A percentile compares a stretch with the other conserved stretches of the same genome.
These are phyloP conservation scores for Tachyglossus aculeatus DNA, from an alignment of 2,797 vertebrate species.

Conservation along the genomic window DNA sequence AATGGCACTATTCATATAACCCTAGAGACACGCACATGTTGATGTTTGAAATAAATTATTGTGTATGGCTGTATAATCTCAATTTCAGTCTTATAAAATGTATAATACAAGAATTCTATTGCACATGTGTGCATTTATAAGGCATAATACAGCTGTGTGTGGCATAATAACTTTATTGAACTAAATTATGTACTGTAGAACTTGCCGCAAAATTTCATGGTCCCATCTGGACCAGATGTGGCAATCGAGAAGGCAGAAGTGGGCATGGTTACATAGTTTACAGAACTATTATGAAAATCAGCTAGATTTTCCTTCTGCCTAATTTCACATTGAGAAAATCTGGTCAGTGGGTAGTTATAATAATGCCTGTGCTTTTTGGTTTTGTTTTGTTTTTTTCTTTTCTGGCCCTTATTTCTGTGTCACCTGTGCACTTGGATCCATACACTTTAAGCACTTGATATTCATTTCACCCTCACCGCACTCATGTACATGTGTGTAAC, in stretches of 20 bases:
- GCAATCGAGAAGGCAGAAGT: constrained; percentile 24
- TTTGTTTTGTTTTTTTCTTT: not conserved
- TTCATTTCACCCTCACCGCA: too few species aligned
- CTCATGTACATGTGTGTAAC: too few species aligned
- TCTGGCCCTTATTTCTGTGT: too few species aligned
- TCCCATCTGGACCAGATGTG: constrained; percentile 46
- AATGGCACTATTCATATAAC: constrained; percentile 31
- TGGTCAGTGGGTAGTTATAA: constrained; percentile 15
- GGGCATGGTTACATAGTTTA: constrained; percentile 20
- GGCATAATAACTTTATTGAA: constrained; percentile 55
- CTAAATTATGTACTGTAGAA: constrained; percentile 50
- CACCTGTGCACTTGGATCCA: too few species aligned
- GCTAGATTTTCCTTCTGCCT: constrained; percentile 3
- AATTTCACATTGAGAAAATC: constrained; percentile 16
- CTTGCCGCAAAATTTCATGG: constrained; percentile 22
- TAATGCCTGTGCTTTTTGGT: not conserved
- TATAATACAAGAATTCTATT: constrained; percentile 40
- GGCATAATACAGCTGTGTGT: constrained; percentile 21
- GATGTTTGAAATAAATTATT: constrained; percentile 60
- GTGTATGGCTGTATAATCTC: constrained; percentile 37
- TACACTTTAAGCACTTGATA: too few species aligned
- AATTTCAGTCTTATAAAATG: constrained; percentile 50
- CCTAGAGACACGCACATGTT: constrained; percentile 45
- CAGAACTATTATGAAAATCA: constrained; percentile 23
- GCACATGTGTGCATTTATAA: constrained; percentile 49